Evolutionary conservation across 1,140 invertebrate genomes (phyloP), one percentile per base, ranked within the genome.

Genomic region (Nymphalis io): DNA sequence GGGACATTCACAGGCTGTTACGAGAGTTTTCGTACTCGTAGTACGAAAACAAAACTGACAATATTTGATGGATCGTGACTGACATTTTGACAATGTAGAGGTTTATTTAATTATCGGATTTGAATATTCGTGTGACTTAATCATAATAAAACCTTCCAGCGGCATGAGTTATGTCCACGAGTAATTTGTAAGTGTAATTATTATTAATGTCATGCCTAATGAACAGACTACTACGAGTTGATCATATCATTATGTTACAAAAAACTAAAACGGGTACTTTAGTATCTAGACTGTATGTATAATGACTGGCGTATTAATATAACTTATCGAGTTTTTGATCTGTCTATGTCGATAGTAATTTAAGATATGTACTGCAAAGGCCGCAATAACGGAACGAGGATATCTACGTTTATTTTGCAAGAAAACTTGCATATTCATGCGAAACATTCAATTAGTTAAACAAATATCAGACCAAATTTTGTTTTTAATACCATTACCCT

Each of bases 71-170:
- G 39, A 55, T 64, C 40, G 51, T 11, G 39, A 66, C 38, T 27
- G 63, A 57, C 63, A 65, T 21, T 51, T 57, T 51, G 48, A 75
- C 62, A 74, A 68, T 57, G 40, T 27, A 46, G 20, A n/a, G 33
- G 39, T 60, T 60, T 61, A 61, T 46, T 61, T 46, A 61, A 61
- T 61, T 61, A 61, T 44, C 42, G 60, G 3, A n/a, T 61, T 51
- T 51, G 48, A 51, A 51, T 51, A 51, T 51, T 51, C 2, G 21
- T 51, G 16, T 51, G 18, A 20, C 12, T 1, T 11, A 51, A 51
- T 51, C 21, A 51, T 21, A 20, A 51, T 21, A 51, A 51, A 51
- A 11, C 48, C 48, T 51, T 51, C 18, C 16, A 51, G 16, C 48
- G 48, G 48, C 12, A 10, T 21, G 8, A 20, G 21, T 12, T 51